These are phyloP conservation scores for Drosophila trapezifrons DNA, from an alignment of 1,140 invertebrate genomes.

Conservation along the genomic window DNA sequence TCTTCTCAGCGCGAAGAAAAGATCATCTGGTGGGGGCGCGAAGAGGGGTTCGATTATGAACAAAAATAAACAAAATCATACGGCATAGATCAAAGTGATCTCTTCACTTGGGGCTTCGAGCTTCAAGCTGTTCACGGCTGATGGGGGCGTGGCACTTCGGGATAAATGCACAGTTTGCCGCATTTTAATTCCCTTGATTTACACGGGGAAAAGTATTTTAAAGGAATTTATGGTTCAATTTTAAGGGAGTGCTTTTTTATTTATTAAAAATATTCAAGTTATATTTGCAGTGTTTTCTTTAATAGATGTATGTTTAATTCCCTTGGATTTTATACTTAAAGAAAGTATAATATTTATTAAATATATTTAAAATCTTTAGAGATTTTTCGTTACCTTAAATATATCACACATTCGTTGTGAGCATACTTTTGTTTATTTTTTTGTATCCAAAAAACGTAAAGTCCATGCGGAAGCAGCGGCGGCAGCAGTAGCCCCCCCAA, in stretches of 20 bases:
- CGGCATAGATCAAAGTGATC: constrained; percentile 75
- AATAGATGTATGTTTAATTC: too few species aligned
- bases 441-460: constrained; percentile 47
- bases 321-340: too few species aligned
- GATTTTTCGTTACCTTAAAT: neutral
- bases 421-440: constrained; percentile 54
- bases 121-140: constrained; percentile 39
- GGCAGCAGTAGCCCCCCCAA: constrained; percentile 8
- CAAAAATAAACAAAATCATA: constrained; percentile 81
- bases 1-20: neutral
- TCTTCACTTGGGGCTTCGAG: constrained; percentile 35
- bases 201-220: neutral
- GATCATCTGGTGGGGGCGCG: constrained; percentile 36
- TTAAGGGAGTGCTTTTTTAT: too few species aligned
- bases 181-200: constrained; percentile 68
- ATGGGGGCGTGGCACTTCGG: constrained; percentile 64
- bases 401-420: neutral
- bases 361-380: too few species aligned
- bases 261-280: too few species aligned
- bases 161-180: constrained; percentile 81
- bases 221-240: neutral
- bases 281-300: too few species aligned
- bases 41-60: constrained; percentile 70
- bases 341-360: too few species aligned
- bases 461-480: constrained; percentile 39